Conservation (phyloP, 2,113 vertebrate genomes). For the Ascaphus truei region DNA sequence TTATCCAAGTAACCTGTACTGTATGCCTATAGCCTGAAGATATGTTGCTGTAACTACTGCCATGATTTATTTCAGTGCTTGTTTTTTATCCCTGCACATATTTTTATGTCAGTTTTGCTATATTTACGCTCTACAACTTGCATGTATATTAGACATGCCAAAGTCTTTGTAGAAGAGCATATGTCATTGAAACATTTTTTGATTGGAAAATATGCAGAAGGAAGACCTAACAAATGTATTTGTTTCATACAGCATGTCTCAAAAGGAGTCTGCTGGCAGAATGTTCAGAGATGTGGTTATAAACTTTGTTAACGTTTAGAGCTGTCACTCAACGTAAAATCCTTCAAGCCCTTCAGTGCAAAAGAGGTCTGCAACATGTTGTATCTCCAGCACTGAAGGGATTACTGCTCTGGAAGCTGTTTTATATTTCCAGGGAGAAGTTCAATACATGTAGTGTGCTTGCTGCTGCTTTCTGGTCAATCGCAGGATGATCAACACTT, state of each 20-base stretch:
- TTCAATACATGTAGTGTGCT: background rate
- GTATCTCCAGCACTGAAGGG: background rate
- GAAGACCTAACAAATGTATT: conserved; percentile 46
- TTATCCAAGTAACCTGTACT: conserved; percentile 21
- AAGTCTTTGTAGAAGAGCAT: conserved; percentile 46
- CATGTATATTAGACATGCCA: conserved; percentile 37
- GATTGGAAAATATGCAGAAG: conserved; percentile 33
- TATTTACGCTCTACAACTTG: conserved; percentile 24
- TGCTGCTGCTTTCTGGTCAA: background rate
- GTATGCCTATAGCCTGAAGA: conserved; percentile 19
- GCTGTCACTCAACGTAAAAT: background rate
- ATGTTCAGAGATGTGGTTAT: background rate
- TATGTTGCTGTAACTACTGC: conserved; percentile 37
- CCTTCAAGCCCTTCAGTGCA: background rate
- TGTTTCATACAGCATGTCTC: conserved; percentile 14
- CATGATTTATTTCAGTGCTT: conserved; percentile 43
- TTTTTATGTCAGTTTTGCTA: conserved; percentile 32
- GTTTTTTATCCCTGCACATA: conserved; percentile 33
- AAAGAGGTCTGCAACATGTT: background rate
- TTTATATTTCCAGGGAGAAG: background rate
- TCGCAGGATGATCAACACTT: background rate
- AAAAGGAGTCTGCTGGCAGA: background rate
- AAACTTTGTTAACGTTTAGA: background rate
- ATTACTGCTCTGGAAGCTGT: background rate
- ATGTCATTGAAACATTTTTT: conserved; percentile 40